These are phyloP conservation scores for Sporophila hypoxantha DNA, from an alignment of 2,113 vertebrate species.

Conservation along the genomic window DNA sequence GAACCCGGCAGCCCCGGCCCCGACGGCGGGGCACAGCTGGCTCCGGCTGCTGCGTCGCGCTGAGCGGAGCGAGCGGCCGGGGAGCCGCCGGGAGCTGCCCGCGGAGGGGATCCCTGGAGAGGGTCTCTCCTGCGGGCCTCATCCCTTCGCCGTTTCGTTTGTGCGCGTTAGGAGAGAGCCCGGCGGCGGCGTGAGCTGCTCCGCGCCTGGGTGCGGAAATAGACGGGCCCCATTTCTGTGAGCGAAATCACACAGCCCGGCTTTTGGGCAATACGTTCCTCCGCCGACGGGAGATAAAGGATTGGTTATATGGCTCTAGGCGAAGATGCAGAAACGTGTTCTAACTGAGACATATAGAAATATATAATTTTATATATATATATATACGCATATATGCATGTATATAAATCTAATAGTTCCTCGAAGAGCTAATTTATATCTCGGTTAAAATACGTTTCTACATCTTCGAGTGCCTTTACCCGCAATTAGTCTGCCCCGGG, in stretches of 20 bases:
- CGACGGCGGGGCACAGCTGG: neutral
- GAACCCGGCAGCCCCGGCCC: neutral
- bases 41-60: neutral
- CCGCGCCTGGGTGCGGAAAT: neutral
- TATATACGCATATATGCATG: no score
- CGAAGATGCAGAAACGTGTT: neutral
- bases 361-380: neutral
- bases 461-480: neutral
- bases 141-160: neutral
- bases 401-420: neutral
- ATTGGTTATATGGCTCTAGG: neutral
- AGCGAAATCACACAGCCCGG: neutral
- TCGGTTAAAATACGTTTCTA: neutral
- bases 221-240: neutral
- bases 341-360: neutral
- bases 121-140: neutral
- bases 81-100: neutral
- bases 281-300: neutral
- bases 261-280: neutral
- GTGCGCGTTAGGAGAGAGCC: neutral
- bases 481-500: neutral
- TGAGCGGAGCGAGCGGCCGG: neutral
- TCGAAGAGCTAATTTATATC: neutral
- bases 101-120: neutral
- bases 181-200: neutral